Base-by-base conservation (phyloP, 2,797 vertebrate genomes). In the Pseudotriccus pelzelni region DNA sequence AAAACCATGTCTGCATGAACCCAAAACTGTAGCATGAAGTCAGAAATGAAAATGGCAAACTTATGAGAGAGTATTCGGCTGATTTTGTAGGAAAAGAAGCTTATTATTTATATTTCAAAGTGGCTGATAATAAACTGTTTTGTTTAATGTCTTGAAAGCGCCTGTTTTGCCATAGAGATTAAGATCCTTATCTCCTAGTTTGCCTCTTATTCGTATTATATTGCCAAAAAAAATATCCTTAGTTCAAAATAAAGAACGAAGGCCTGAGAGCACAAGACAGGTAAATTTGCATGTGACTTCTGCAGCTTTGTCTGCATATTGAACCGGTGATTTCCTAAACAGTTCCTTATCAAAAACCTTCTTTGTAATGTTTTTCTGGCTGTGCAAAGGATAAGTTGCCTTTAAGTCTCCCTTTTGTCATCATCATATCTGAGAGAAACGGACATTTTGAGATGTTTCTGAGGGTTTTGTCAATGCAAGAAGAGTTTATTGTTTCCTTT, bases 1-100 rank as follows among this genome's bases (percentile, higher is more conserved):
- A 91, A 92, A 97, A 89, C 19, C 32, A 20, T 76, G 55, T 89
- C 62, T 97, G 70, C 4, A 2, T 80, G 49, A 89, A 87, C 50
- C n/a, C 19, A 9, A 66, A 89, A 63, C 19, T 78, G 46, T 67
- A 88, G 44, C 62, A 52, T 27, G 30, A 63, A 56, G 36, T 89
- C 87, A 92, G 73, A 75, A 95, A 96, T 88, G 55, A 91, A 96
- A 97, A 96, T 34, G 27, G 22, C 13, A 66, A 81, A 94, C 66
- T 55, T 59, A 43, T 85, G 69, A 93, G 55, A 34, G 53, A n/a
- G 67, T 70, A 28, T 74, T 95, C 11, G 11, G 17, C 30, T 92
- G 34, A 34, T 52, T 80, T 81, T 72, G 43, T 28, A 81, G 53
- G 14, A 75, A 78, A 6, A 4, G 27, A 46, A 78, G 16, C 25